Percentiles rank a stretch among this genome's conserved stretches.
These are phyloP conservation scores for Chiroxiphia lanceolata DNA, from an alignment of 2,797 vertebrate genomes.

Conservation along the genomic window DNA sequence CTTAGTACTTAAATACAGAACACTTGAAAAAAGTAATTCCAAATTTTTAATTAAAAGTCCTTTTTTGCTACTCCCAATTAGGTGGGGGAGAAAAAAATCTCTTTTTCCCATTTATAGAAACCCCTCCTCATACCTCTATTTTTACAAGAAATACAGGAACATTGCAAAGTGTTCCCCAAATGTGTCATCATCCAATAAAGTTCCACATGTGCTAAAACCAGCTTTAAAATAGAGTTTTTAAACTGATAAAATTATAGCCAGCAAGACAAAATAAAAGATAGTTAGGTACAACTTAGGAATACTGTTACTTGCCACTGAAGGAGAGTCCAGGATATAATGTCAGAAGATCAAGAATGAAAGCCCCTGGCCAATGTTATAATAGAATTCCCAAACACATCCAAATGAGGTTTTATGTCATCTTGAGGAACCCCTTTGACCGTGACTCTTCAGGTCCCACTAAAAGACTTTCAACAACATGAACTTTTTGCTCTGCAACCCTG, in stretches of 20 bases:
- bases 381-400: not conserved
- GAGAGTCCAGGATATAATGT: not conserved
- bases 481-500: not conserved
- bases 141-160: not conserved
- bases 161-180: not conserved
- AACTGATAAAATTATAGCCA: slow-evolving; percentile 4
- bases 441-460: not conserved
- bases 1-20: not conserved
- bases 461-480: not conserved
- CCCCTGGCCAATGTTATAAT: not conserved
- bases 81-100: not conserved
- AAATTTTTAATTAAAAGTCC: not conserved
- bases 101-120: not conserved
- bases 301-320: not conserved
- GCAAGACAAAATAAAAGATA: not conserved
- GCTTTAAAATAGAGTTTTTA: not conserved
- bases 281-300: not conserved
- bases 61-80: not conserved
- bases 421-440: not conserved
- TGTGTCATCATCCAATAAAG: not conserved
- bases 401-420: not conserved
- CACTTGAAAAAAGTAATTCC: not conserved
- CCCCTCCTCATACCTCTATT: not conserved
- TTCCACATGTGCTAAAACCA: slow-evolving; percentile 6
- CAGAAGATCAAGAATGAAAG: not conserved